Percentiles rank a stretch among this genome's conserved stretches.
Evolutionary conservation across 2,113 vertebrate genomes (phyloP).

Genomic region (Acrocephalus arundinaceus): DNA sequence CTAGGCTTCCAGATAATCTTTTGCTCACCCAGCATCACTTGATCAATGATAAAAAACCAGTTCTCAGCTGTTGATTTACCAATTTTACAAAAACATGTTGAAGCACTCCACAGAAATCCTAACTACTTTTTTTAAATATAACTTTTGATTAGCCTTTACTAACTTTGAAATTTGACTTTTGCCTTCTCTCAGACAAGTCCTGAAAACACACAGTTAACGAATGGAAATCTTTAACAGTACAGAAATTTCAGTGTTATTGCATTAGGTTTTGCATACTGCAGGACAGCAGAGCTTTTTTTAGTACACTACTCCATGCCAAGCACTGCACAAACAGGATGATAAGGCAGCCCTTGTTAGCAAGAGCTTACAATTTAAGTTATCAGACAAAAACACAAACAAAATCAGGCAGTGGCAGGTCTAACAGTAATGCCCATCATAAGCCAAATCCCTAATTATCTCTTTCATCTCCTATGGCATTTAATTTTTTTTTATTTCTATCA

Average conservation of each 20-base stretch:
- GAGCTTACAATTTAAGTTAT: neutral
- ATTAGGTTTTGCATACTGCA: neutral
- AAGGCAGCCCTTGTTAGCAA: neutral
- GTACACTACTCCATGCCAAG: neutral
- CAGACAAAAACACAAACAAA: neutral
- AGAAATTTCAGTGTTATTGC: neutral
- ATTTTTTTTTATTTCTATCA: neutral
- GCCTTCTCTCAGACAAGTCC: neutral
- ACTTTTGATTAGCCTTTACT: neutral
- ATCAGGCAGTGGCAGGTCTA: neutral
- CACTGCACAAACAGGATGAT: neutral
- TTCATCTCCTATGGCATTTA: neutral
- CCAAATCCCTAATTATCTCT: neutral
- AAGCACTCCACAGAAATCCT: neutral
- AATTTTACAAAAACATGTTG: neutral
- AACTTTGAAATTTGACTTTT: neutral
- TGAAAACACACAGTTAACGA: neutral
- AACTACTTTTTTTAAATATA: rapidly evolving
- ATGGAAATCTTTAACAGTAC: neutral
- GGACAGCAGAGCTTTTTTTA: neutral
- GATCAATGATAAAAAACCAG: neutral
- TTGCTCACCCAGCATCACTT: neutral
- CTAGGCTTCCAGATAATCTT: neutral
- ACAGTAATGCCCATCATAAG: neutral
- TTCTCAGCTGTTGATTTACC: neutral